Base-by-base conservation (phyloP, 2,797 vertebrate genomes). In the Melanotaenia pygmaea region DNA sequence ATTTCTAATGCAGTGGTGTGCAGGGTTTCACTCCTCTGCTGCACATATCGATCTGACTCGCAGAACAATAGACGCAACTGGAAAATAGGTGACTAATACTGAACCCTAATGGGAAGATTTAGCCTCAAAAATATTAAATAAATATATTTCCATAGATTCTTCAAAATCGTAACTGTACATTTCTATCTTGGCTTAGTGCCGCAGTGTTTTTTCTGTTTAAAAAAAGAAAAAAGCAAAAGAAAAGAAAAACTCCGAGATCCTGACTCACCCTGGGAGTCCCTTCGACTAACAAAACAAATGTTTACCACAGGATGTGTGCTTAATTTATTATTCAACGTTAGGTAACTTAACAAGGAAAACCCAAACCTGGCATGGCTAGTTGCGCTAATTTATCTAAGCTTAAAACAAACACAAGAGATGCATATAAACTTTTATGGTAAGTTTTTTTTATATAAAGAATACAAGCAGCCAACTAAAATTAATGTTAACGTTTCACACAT, bases 281-380 rank as follows among this genome's bases (percentile, higher is more conserved):
- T 47, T 0, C 7, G 60, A 40, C 61, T 70, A 51, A 76, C 38
- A 60, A 0, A 32, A 38, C 54, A 64, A 51, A 13, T 76, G 68
- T 77, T 83, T 77, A 82, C 72, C 59, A 62, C 40, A 65, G 63
- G 54, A 64, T 64, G 63, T 74, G 37, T 35, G 45, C 11, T 64
- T 22, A 45, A 40, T 1, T 11, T 12, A 12, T 28, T 12, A 1
- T 43, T 11, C 34, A 43, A 5, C 59, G 1, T 26, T 3, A 14
- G 0, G 1, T 16, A 18, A 53, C 7, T n/a, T 8, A 1, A 59
- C 56, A 51, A 12, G 32, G 65, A 56, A 65, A 6, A 0, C 2
- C 2, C 14, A 30, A 30, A 14, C 16, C 18, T 6, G 26, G n/a
- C 45, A n/a, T 10, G 70, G 37, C 67, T 70, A 51, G 2, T 67